Conservation (phyloP, 2,113 vertebrate genomes). For the Archilochus colubris region DNA sequence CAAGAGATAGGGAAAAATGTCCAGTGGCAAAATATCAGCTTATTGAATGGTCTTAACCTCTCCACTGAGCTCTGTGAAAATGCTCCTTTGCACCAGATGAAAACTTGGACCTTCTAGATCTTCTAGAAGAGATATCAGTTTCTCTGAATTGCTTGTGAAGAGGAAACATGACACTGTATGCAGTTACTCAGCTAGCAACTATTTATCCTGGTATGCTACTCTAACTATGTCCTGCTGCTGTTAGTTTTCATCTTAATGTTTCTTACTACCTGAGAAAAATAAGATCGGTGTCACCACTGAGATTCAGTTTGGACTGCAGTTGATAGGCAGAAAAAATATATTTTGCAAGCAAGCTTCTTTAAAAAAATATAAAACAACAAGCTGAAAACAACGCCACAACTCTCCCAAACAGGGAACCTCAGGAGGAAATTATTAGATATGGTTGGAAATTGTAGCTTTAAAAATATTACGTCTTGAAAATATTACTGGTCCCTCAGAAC, state of each 20-base stretch:
- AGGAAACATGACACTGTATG: not conserved
- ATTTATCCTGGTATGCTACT: not conserved
- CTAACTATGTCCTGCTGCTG: not conserved
- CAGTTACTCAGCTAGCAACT: not conserved
- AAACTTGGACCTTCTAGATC: not conserved
- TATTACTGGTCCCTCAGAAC: not conserved
- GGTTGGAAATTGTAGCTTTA: not conserved
- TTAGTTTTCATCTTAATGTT: not conserved
- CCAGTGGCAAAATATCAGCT: not conserved
- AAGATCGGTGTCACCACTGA: not conserved
- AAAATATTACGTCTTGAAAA: not conserved
- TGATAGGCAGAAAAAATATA: not conserved
- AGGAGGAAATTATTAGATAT: not conserved
- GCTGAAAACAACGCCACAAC: rapidly evolving
- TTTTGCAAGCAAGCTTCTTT: not conserved
- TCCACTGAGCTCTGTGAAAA: not conserved
- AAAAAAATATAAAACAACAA: not conserved
- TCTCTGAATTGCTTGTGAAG: not conserved
- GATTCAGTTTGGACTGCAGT: not conserved
- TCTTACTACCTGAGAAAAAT: not conserved
- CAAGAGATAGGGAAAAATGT: not conserved
- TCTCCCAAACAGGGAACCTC: not conserved
- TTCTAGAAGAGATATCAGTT: not conserved
- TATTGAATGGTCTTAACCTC: not conserved
- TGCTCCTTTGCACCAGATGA: not conserved